Evolutionary conservation across 2,797 vertebrate species (phyloP).

Genomic region (Potorous gilbertii): DNA sequence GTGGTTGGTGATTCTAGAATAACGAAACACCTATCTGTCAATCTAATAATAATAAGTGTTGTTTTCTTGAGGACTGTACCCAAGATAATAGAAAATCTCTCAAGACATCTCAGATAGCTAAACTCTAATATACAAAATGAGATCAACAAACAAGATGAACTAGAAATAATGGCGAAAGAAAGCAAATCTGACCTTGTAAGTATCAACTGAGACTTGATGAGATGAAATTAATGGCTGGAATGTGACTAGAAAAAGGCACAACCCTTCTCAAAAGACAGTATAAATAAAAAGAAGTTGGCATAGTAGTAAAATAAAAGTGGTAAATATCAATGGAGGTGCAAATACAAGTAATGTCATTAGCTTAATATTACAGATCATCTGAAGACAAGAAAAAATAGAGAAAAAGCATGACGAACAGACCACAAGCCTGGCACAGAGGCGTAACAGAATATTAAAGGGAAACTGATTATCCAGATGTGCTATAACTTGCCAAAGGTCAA

Average conservation of each 20-base stretch:
- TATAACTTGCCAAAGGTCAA: not conserved
- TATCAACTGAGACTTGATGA: not conserved
- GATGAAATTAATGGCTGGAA: not conserved
- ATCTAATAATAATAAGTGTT: not conserved
- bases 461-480: not conserved
- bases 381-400: not conserved
- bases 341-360: not conserved
- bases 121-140: not conserved
- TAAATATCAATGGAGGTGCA: not conserved
- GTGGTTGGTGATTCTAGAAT: not conserved
- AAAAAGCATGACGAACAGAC: not conserved
- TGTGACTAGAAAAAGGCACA: not conserved
- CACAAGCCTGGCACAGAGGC: not conserved
- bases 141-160: not conserved
- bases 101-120: not conserved
- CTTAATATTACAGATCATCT: not conserved
- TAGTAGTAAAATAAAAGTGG: not conserved
- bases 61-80: not conserved
- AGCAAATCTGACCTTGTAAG: not conserved
- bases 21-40: not conserved
- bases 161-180: not conserved
- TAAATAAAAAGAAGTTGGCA: not conserved
- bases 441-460: not conserved
- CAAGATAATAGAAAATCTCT: not conserved
- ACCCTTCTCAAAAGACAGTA: not conserved